Evolutionary conservation across 2,113 vertebrate species (phyloP), one percentile per base, ranked within the genome.

Genomic region (Platysteira castanea): DNA sequence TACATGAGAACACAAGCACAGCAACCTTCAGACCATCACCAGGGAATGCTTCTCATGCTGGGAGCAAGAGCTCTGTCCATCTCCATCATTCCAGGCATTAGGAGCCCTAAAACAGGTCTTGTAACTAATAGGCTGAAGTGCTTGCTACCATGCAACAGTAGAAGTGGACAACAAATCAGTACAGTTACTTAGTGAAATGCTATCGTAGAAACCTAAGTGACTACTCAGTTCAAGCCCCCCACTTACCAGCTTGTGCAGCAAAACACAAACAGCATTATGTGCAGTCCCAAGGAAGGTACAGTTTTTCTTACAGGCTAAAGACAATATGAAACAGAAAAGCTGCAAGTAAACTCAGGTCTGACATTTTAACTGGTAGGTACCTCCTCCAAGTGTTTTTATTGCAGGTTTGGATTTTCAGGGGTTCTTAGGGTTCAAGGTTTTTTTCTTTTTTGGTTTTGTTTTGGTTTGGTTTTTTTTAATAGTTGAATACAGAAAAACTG

Each of bases 1-100:
- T 8, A 44, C 11, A 15, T 6, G 3, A 65, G 13, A 73, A 49
- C 19, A 65, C 7, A 13, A 1, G 10, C 13, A 79, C 1, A 0
- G 33, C 26, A 79, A 17, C 22, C 52, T n/a, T 63, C 47, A 54
- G 24, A 57, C 22, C 7, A 50, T 7, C 11, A 76, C 20, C 35
- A 68, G 33, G 15, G 69, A 79, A 35, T 11, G 5, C 11, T 27
- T 17, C 15, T 44, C 23, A 24, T 12, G 8, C 20, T 37, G 31
- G 31, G 75, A 60, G 11, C 13, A 52, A 61, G 28, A 52, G 19
- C 31, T 39, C 26, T 42, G 44, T 64, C 15, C 27, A 11, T 7
- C 11, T 54, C 15, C n/a, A 37, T 44, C 50, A 52, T 61, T 82
- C 13, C 52, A 82, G 26, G 31, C n/a, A 61, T 24, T 20, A 53